A percentile compares a stretch with the other conserved stretches of the same genome.
These are phyloP conservation scores for Sinocyclocheilus maitianheensis DNA, from an alignment of 2,113 vertebrate genomes.

Conservation along the genomic window DNA sequence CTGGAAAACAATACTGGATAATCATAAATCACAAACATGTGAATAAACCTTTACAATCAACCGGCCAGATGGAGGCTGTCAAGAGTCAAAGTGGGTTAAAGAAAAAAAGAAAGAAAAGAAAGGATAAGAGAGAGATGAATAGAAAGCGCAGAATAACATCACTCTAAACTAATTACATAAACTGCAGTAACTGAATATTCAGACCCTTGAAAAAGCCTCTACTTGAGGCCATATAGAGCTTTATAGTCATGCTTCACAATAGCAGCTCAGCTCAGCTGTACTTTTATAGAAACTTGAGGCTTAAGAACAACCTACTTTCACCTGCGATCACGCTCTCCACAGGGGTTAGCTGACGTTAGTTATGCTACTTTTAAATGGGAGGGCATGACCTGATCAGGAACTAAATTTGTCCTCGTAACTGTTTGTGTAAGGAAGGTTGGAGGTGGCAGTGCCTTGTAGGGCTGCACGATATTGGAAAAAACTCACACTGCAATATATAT, in stretches of 20 bases:
- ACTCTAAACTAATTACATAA: not conserved
- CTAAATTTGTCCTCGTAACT: not conserved
- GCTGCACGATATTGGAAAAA: no score
- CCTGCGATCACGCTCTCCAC: slow-evolving; percentile 43
- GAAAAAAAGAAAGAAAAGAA: not conserved
- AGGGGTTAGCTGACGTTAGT: slow-evolving; percentile 49
- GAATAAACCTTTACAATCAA: slow-evolving; percentile 10
- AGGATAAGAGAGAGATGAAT: not conserved
- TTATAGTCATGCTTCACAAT: not conserved
- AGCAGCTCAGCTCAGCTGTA: not conserved
- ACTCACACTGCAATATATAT: no score
- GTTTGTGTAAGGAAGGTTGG: not conserved
- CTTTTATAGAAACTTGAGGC: not conserved
- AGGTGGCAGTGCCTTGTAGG: not conserved
- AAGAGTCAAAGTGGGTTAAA: not conserved
- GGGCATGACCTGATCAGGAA: slow-evolving; percentile 51
- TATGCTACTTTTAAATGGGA: slow-evolving; percentile 63
- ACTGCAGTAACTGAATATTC: not conserved
- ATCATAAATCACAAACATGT: slow-evolving; percentile 20
- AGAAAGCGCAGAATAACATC: not conserved
- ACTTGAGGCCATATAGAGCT: not conserved
- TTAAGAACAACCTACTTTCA: slow-evolving; percentile 48
- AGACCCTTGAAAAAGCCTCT: not conserved
- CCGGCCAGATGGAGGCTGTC: slow-evolving; percentile 17
- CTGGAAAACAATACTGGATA: not conserved